Percentiles rank a stretch among this genome's conserved stretches.
phyloP scores from a whole-genome alignment of 2,113 vertebrate species.

The Gasterosteus aculeatus region DNA sequence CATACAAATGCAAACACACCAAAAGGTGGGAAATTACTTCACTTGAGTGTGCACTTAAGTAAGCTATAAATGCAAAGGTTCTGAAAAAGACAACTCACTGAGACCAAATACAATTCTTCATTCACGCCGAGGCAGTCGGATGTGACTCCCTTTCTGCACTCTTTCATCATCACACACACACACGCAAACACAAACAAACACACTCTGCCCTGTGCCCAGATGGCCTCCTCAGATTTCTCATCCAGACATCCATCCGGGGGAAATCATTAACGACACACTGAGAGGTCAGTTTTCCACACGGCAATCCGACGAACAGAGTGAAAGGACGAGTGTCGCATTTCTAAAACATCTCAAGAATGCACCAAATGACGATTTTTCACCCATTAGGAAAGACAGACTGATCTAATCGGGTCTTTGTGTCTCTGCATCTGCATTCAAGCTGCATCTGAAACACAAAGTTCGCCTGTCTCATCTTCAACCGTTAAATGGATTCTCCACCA shows the following conservation, averaged over 20 bases:
- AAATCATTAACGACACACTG: constrained; percentile 59
- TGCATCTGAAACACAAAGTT: not conserved
- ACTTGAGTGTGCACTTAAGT: not conserved
- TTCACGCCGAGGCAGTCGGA: not conserved
- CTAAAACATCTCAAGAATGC: not conserved
- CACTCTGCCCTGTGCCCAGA: constrained; percentile 34
- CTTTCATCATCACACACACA: constrained; percentile 3
- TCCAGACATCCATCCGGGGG: constrained; percentile 51
- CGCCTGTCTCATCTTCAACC: not conserved
- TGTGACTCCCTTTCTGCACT: constrained; percentile 4
- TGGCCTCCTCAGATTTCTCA: constrained; percentile 62
- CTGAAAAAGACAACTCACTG: not conserved
- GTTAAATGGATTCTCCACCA: not conserved
- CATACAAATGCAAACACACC: constrained; percentile 15
- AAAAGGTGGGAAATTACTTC: constrained; percentile 1
- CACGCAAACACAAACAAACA: constrained; percentile 13
- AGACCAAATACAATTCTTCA: not conserved
- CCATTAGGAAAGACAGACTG: not conserved
- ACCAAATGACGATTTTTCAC: not conserved
- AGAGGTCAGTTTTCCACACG: constrained; percentile 48
- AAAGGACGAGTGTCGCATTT: constrained; percentile 6
- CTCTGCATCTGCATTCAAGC: not conserved
- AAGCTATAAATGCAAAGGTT: not conserved
- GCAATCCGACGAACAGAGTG: constrained; percentile 11
- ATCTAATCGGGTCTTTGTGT: not conserved